Base-by-base conservation (phyloP, 2,113 vertebrate species). In the Gobiocypris rarus region DNA sequence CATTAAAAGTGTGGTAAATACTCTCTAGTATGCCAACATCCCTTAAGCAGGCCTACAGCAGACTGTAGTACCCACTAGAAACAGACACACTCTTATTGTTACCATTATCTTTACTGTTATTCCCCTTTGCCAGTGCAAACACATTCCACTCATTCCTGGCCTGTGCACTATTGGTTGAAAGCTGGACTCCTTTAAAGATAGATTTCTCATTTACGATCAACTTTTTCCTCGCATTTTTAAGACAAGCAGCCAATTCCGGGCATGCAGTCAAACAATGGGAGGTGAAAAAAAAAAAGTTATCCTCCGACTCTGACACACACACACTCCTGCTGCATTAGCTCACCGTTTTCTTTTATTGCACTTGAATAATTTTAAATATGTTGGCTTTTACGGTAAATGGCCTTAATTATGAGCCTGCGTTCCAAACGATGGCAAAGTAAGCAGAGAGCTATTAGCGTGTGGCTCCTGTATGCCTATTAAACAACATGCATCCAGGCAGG, bases 371-470 rank as follows among this genome's bases (percentile, higher is more conserved):
- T 43, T 59, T 85, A 56, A 84, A 76, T 86, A 84, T 69, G 65
- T 71, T 75, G 31, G 79, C 76, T 86, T 87, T 85, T 61, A 75
- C 11, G 77, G 74, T 87, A 86, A 88, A 87, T 67, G 50, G 54
- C 76, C n/a, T 59, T 88, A 85, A 90, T 89, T 70, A 83, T 63
- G 76, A 78, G 78, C 85, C 69, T 77, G 75, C 28, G 74, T 86
- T 88, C 38, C 48, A 6, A 81, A 38, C 13, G 38, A 81, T 31
- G 76, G 61, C 45, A 24, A 75, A 43, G 63, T 61, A 43, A 77
- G 43, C 56, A 71, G 52, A 73, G 58, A 54, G 58, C 75, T 78
- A 54, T 87, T 82, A 75, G n/a, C 10, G 19, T 14, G 26, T 17
- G 58, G 71, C 65, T 83, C 74, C 54, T 80, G 52, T 75, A 77